Base-by-base conservation (phyloP, 1,140 invertebrate species). In the Drosophila albomicans region DNA sequence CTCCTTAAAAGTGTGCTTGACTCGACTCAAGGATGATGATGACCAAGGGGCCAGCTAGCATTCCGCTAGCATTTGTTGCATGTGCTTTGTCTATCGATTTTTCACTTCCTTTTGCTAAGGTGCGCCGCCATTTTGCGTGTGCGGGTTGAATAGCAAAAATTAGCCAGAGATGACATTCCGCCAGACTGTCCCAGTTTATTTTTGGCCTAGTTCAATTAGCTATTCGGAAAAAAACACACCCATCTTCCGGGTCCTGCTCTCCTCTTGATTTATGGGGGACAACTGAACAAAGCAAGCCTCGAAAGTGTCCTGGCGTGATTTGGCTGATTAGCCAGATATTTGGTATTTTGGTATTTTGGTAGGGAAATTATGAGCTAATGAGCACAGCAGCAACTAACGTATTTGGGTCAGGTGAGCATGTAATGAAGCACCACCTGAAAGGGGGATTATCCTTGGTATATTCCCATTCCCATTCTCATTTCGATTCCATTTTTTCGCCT, bases 391-490 rank as follows among this genome's bases (percentile, higher is more conserved):
- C 32, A 25, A 25, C 20, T 25, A 25, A 25, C 20, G 20, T 69
- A 69, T 74, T 54, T 74, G 32, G 65, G 65, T 74, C 71, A 68
- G 65, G 65, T 74, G 65, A 68, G 20, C 32, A 35, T 15, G n/a
- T 45, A 59, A 43, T 30, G 4, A 35, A 35, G 30, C 30, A 1
- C 7, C 46, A 20, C 20, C 8, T 16, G n/a, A 38, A 32, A 32
- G 7, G 25, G 10, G 8, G 49, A 32, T 13, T 15, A n/a, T 38
- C 32, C 15, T 57, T 57, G 54, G 30, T 32, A 16, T 13, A 5
- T 30, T 28, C 49, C 11, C 25, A 15, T 48, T 59, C 5, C 25
- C 28, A 48, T 48, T 48, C 30, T n/a, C 25, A n/a, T 48, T 5
- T 46, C 41, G 20, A 45, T 56, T 46, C 11, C 25, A 5, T 25